Evolutionary conservation across 2,797 vertebrate species (phyloP), one percentile per base, ranked within the genome.

Genomic region (Phrynocephalus forsythii): DNA sequence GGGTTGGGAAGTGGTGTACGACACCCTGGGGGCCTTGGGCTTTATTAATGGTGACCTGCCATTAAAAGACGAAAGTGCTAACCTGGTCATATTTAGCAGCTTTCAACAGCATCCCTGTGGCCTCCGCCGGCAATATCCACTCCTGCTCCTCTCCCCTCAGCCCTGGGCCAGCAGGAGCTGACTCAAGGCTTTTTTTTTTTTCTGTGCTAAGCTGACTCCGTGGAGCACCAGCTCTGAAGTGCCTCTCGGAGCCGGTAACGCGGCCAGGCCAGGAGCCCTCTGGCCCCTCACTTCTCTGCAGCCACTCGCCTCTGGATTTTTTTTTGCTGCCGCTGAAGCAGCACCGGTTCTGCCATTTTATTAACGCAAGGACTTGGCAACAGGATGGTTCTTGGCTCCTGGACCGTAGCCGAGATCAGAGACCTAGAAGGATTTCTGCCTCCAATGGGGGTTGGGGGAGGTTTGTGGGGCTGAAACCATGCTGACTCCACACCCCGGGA

Each of bases 11-110:
- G 89, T 78, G 90, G 82, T 88, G 33, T 93, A 95, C 88, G 96
- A 97, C 97, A 97, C 97, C 98, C 97, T 96, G 94, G 97, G 38
- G 96, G 97, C 97, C 95, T 96, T 96, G 90, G 96, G 97, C 98
- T 98, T 79, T 98, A 98, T 98, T 98, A 98, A 98, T 98, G 97
- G 96, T 96, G 95, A 95, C 95, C 95, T 92, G 94, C 94, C 94
- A 93, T 95, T 95, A 96, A 95, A 67, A 94, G 94, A 97, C 96
- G 97, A 98, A 98, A 98, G 97, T 98, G 98, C 98, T 98, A 98
- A 97, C 98, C 98, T 97, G 97, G 97, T 97, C 98, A 98, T 97
- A 97, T 98, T 98, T 97, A 98, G 98, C 97, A 97, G 97, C 97
- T 98, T 98, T 93, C 93, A 92, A 92, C 87, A 87, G 91, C 91